Evolutionary conservation across 2,888 invertebrate species (phyloP).

Genomic region (Laothoe populi): DNA sequence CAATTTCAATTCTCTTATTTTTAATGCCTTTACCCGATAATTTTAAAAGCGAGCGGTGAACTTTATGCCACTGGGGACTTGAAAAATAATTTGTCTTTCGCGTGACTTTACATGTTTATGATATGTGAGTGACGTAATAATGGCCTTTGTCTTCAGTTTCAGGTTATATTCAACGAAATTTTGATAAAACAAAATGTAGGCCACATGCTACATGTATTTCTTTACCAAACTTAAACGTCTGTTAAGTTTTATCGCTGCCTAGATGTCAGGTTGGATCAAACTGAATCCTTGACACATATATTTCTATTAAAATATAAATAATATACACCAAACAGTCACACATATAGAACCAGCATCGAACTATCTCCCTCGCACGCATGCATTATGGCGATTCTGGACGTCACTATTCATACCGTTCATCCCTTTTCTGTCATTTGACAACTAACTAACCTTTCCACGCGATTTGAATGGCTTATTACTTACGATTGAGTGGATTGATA

Average conservation of each 20-base stretch:
- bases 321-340: no score
- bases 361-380: no score
- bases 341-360: no score
- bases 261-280: neutral
- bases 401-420: no score
- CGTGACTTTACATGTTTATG: constrained; percentile 19
- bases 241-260: neutral
- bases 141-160: constrained; percentile 5
- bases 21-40: neutral
- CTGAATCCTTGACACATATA: no score
- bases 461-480: no score
- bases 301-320: no score
- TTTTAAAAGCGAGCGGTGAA: neutral
- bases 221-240: neutral
- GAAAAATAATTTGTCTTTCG: constrained; percentile 22
- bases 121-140: constrained; percentile 16
- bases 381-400: no score
- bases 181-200: neutral
- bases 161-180: neutral
- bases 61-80: constrained; percentile 3
- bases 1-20: neutral
- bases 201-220: neutral
- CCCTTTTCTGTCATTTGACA: no score
- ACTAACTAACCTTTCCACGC: no score
- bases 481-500: no score